A percentile compares a stretch with the other conserved stretches of the same genome.
These are phyloP conservation scores for Neoitamus cyanurus DNA, from an alignment of 2,888 invertebrate genomes.

Conservation along the genomic window DNA sequence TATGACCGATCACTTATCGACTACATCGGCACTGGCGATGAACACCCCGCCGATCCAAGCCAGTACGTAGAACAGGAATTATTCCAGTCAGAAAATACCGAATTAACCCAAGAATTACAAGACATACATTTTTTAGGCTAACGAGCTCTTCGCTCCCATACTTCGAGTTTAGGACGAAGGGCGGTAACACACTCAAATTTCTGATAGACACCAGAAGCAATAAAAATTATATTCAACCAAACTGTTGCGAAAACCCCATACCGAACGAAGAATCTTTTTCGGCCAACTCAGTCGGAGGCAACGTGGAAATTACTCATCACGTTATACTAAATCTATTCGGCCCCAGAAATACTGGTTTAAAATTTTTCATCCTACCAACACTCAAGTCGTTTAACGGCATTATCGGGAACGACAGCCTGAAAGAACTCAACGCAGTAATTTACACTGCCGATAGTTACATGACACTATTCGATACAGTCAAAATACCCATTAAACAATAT, in stretches of 20 bases:
- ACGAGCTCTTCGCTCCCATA: constrained; percentile 44
- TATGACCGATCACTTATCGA: not conserved
- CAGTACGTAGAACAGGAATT: not conserved
- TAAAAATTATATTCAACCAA: constrained; percentile 4
- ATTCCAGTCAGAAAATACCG: not conserved
- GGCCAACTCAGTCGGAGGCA: not conserved
- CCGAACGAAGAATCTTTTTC: not conserved
- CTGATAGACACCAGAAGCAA: not conserved
- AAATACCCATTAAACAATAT: not conserved
- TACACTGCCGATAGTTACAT: not conserved
- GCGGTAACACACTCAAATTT: not conserved
- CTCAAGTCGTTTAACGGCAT: not conserved
- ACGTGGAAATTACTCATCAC: not conserved
- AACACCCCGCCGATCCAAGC: not conserved
- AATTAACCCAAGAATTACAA: not conserved
- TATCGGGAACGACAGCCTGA: not conserved
- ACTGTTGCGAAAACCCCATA: not conserved
- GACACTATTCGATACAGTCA: not conserved
- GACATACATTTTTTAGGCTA: constrained; percentile 45
- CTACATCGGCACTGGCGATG: not conserved
- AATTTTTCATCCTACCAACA: not conserved
- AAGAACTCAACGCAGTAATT: not conserved
- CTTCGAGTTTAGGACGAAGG: not conserved
- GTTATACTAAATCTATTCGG: not conserved
- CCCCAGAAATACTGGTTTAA: not conserved